Base-by-base conservation (phyloP, 2,888 invertebrate genomes). In the Philereme vetulata region DNA sequence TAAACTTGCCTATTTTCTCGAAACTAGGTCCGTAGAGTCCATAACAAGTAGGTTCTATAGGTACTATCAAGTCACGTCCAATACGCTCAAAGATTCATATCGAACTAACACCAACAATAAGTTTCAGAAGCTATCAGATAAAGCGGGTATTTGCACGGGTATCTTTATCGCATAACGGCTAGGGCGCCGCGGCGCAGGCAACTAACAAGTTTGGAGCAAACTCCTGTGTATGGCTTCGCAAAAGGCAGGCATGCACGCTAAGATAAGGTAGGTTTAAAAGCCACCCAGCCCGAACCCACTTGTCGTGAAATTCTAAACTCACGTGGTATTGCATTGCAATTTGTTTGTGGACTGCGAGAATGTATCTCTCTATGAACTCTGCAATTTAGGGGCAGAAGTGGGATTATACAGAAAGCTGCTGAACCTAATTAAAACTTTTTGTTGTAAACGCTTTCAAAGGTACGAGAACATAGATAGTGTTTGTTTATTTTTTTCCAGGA, bases 211-310 rank as follows among this genome's bases (percentile, higher is more conserved):
- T 66, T 60, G 60, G 55, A 71, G 58, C 62, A 69, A 72, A 67
- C 68, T 60, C 52, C 55, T 56, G 60, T 66, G 52, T 60, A 64
- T 68, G 62, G 66, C 56, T 71, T 66, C 64, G 68, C 66, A 64
- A 68, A 70, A 69, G 69, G 48, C 55, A 64, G 68, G 63, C 68
- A 67, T 72, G 75, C 69, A 65, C 61, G 57, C 53, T 59, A 62
- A 79, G 81, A 82, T 81, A 81, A 81, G 75, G 72, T 59, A 60
- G 51, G 63, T 68, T 68, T 70, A 71, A 68, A 70, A 53, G 66
- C 71, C 69, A 74, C 68, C 66, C 74, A 64, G 35, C 49, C 21
- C 21, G 49, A 58, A 66, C 66, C 58, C 72, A 74, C 70, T 78
- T 73, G 76, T 76, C 72, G 72, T 74, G 65, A 72, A 74, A 75